Evolutionary conservation across 2,888 invertebrate genomes (phyloP).

Genomic region (Tachina grossa): DNA sequence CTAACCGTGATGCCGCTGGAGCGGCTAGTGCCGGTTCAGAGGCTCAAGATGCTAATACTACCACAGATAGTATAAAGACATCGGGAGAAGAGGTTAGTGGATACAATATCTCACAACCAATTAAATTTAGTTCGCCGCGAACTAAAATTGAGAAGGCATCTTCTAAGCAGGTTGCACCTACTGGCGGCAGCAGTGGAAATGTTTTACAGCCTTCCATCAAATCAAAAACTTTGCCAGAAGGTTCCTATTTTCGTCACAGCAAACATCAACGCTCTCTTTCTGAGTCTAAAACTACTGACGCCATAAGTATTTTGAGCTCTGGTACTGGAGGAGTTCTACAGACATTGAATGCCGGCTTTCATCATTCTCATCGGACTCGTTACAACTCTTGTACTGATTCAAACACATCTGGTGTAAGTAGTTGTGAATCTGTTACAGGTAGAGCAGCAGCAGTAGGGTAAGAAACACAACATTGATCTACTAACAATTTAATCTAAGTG

Average conservation of each 20-base stretch:
- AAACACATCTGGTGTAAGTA: slow-evolving; percentile 92
- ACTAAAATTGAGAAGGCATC: slow-evolving; percentile 49
- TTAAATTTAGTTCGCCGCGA: slow-evolving; percentile 56
- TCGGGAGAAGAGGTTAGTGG: slow-evolving; percentile 66
- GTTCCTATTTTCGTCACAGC: slow-evolving; percentile 80
- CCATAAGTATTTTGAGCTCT: slow-evolving; percentile 77
- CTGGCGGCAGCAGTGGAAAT: slow-evolving; percentile 31
- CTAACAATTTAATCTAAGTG: background rate
- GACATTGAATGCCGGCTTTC: slow-evolving; percentile 48
- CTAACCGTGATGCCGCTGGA: slow-evolving; percentile 69
- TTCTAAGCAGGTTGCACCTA: slow-evolving; percentile 63
- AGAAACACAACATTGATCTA: slow-evolving; percentile 67
- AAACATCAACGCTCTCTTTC: slow-evolving; percentile 87
- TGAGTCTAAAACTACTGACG: slow-evolving; percentile 88
- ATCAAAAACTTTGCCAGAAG: slow-evolving; percentile 85
- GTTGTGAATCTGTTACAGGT: slow-evolving; percentile 89
- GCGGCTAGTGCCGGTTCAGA: slow-evolving; percentile 72
- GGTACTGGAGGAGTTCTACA: slow-evolving; percentile 72
- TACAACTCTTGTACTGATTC: slow-evolving; percentile 88
- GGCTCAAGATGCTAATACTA: slow-evolving; percentile 77
- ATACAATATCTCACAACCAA: slow-evolving; percentile 61
- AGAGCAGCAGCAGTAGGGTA: slow-evolving; percentile 86
- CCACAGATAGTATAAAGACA: slow-evolving; percentile 77
- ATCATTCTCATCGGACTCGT: slow-evolving; percentile 83
- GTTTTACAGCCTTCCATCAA: slow-evolving; percentile 74